Conservation (phyloP, 2,113 vertebrate genomes). For the Ptychochromis oligacanthus region DNA sequence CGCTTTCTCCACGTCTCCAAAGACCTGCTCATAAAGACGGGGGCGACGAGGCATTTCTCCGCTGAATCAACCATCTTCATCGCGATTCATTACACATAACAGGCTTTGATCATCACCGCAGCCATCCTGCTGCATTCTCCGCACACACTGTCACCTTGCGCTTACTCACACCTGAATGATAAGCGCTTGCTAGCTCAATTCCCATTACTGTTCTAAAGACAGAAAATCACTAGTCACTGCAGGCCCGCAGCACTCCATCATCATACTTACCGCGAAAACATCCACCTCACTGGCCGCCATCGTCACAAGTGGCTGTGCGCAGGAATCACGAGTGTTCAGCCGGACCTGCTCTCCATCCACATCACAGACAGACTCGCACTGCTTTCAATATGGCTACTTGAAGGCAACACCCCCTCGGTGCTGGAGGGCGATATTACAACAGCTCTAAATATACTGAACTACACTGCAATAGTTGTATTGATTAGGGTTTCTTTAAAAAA, state of each 20-base stretch:
- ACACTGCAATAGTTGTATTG: neutral
- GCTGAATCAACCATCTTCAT: conserved; percentile 5
- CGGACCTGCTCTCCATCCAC: conserved; percentile 63
- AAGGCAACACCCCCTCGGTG: conserved; percentile 86
- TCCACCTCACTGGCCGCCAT: conserved; percentile 89
- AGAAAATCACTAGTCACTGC: neutral
- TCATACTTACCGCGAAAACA: conserved; percentile 82
- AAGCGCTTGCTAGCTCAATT: neutral
- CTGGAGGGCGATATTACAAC: conserved; percentile 61
- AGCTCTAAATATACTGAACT: neutral
- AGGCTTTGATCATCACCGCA: conserved; percentile 4
- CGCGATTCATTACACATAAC: conserved; percentile 3
- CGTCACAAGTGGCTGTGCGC: conserved; percentile 55
- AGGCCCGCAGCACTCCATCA: neutral
- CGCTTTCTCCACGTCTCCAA: neutral
- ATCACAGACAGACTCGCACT: conserved; percentile 74
- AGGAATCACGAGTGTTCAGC: conserved; percentile 56
- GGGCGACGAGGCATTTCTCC: neutral
- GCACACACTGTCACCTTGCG: neutral
- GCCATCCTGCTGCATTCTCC: conserved; percentile 8
- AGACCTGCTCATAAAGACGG: neutral
- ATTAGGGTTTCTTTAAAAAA: neutral
- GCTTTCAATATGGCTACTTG: conserved; percentile 88
- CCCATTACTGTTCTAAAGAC: neutral
- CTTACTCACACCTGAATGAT: conserved; percentile 14